Evolutionary conservation across 2,888 invertebrate species (phyloP), one percentile per base, ranked within the genome.

Genomic region (Laspeyria flexula): DNA sequence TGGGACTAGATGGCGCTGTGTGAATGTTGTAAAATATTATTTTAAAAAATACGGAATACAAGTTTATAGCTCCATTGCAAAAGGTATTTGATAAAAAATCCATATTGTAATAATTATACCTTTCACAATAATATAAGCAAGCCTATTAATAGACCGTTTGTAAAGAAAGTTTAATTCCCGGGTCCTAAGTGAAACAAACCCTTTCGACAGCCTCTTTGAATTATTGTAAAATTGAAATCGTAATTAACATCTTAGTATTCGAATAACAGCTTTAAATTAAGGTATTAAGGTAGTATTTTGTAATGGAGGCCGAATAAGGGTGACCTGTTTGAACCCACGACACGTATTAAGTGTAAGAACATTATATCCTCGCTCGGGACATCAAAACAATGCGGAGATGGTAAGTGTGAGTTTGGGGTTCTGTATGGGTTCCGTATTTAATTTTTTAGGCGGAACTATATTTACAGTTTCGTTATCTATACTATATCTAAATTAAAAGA

Each of bases 271-370:
- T 42, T 16, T 60, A 40, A 16, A 0, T 0, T 6, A 9, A 4
- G 4, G 0, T 0, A 0, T 11, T 52, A 67, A 53, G 45, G 59
- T 48, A 16, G 13, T n/a, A 30, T 1, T 35, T 45, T 53, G 1
- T 12, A 43, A 18, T 25, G 27, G 43, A 29, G 27, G 10, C 1
- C 25, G 7, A 4, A 21, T 13, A 44, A 38, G 45, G 21, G 18
- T 55, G 63, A 57, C 53, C 63, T 50, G 48, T 49, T 38, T 64
- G 66, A 67, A 61, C 52, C 31, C 46, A 37, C 44, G 43, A 60
- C 64, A 60, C 64, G 61, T 69, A 69, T 64, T 64, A 66, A 63
- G 66, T 69, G 69, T 69, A 66, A 65, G 66, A 69, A 69, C 66
- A 69, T 64, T 64, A 63, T 60, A 68, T 57, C 54, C 61, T 55